A percentile compares a stretch with the other conserved stretches of the same genome.
phyloP scores from a whole-genome alignment of 30 jellyfish, hydroid and myxozoan genomes.

The Hydractinia symbiolongicarpus region DNA sequence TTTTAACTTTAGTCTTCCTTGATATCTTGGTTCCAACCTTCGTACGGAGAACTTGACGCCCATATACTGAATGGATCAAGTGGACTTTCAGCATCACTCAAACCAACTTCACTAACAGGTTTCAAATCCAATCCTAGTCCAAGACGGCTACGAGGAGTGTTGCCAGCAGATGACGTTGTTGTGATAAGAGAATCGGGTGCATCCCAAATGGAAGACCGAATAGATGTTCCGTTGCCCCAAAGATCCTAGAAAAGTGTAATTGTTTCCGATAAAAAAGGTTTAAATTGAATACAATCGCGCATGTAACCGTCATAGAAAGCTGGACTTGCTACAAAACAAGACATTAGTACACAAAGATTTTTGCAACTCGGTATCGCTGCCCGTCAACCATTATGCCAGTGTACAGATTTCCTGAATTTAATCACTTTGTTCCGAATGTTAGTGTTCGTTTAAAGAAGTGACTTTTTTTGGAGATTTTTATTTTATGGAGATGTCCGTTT shows the following conservation, averaged over 20 bases:
- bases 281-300: neutral
- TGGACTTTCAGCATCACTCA: constrained; percentile 72
- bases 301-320: neutral
- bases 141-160: constrained; percentile 70
- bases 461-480: too few species aligned
- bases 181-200: constrained; percentile 57
- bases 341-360: too few species aligned
- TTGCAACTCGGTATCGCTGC: too few species aligned
- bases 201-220: constrained; percentile 94
- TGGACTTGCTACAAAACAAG: too few species aligned
- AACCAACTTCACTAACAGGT: constrained; percentile 38
- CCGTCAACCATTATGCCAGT: too few species aligned
- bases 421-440: too few species aligned
- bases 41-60: constrained; percentile 91
- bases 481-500: too few species aligned
- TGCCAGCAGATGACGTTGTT: constrained; percentile 39
- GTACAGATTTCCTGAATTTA: too few species aligned
- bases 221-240: constrained; percentile 55
- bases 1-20: constrained; percentile 45
- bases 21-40: constrained; percentile 97
- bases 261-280: neutral
- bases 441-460: too few species aligned
- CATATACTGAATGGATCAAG: constrained; percentile 76
- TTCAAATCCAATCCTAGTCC: constrained; percentile 92
- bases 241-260: constrained; percentile 21